phyloP scores from a whole-genome alignment of 2,113 vertebrate genomes.

The Oncorhynchus mykiss region DNA sequence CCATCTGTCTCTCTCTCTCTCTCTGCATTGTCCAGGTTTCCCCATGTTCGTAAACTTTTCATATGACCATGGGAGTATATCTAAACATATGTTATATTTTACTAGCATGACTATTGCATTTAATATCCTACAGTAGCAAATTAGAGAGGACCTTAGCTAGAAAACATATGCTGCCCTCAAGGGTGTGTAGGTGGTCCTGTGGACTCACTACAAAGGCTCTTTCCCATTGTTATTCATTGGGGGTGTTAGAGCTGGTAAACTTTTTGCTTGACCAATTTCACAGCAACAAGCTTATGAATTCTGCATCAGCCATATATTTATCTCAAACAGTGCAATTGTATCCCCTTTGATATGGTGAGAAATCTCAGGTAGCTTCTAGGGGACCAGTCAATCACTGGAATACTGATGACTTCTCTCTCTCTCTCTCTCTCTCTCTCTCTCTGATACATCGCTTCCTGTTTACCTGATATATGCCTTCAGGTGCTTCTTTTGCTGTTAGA shows the following conservation, averaged over 20 bases:
- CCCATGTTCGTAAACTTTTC: too few species aligned
- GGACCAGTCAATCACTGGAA: slow-evolving; percentile 18
- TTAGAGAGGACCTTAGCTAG: not conserved
- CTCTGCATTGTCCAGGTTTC: too few species aligned
- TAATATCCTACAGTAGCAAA: not conserved
- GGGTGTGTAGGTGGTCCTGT: not conserved
- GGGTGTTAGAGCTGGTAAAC: slow-evolving; percentile 37
- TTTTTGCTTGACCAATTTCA: slow-evolving; percentile 41
- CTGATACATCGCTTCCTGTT: too few species aligned
- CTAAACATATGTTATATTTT: too few species aligned
- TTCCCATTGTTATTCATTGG: slow-evolving; percentile 46
- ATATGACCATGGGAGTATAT: too few species aligned
- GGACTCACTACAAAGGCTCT: not conserved
- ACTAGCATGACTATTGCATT: too few species aligned
- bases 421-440: too few species aligned
- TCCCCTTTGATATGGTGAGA: slow-evolving; percentile 34
- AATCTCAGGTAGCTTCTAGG: slow-evolving; percentile 31
- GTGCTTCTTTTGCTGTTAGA: too few species aligned
- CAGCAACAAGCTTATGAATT: slow-evolving; percentile 31
- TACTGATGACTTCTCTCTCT: not conserved
- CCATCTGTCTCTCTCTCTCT: not conserved
- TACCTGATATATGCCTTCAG: too few species aligned
- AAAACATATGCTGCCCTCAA: too few species aligned
- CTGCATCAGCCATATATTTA: slow-evolving; percentile 26
- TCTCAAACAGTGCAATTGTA: slow-evolving; percentile 34